These are phyloP conservation scores for Malurus splendens DNA, from an alignment of 2,797 vertebrate genomes.

Conservation along the genomic window DNA sequence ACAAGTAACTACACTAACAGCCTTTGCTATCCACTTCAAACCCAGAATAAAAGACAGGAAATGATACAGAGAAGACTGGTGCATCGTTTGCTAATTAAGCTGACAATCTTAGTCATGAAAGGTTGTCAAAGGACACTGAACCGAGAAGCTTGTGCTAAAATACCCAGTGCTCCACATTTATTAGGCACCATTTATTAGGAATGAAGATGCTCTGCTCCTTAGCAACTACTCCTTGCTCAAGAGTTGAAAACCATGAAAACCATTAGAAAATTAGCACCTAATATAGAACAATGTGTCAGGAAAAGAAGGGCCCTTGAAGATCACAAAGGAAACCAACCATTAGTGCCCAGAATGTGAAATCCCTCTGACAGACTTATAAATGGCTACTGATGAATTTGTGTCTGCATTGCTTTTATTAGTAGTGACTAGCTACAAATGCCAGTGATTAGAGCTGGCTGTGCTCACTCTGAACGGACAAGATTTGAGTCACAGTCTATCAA, in stretches of 20 bases:
- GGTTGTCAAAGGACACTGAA: not conserved
- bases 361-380: not conserved
- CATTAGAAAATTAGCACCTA: constrained; percentile 7
- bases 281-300: not conserved
- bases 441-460: not conserved
- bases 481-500: not conserved
- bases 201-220: not conserved
- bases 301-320: constrained; percentile 1
- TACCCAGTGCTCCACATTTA: not conserved
- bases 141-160: not conserved
- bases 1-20: not conserved
- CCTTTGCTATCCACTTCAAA: not conserved
- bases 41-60: not conserved
- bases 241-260: not conserved
- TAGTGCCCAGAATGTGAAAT: constrained; percentile 1
- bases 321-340: constrained; percentile 23
- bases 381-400: not conserved
- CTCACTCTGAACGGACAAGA: not conserved
- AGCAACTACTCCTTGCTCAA: constrained; percentile 1
- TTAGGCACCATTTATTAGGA: not conserved
- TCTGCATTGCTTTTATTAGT: constrained; percentile 4
- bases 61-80: not conserved
- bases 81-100: not conserved
- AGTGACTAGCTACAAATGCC: constrained; percentile 5
- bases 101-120: not conserved